phyloP scores from a whole-genome alignment of 1,140 invertebrate species.

The Parapsyche elsis region DNA sequence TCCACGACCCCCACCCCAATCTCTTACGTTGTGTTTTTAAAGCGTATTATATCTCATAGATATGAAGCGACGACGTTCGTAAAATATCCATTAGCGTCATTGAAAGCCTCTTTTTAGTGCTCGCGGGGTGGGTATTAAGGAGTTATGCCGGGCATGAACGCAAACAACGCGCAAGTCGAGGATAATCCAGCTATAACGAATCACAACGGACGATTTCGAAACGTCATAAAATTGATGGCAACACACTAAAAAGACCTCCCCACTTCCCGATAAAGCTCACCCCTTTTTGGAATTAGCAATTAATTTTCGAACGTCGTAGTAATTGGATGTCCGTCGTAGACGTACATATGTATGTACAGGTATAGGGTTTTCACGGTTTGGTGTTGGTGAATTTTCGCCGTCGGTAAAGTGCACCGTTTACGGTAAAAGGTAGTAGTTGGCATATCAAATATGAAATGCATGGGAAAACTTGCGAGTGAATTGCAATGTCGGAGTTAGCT shows the following conservation, averaged over 20 bases:
- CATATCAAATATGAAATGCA: slow-evolving; percentile 18
- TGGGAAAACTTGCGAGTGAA: not conserved
- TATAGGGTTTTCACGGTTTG: no score
- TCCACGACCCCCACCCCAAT: not conserved
- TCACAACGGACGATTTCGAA: not conserved
- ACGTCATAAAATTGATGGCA: slow-evolving; percentile 21
- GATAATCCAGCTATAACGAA: slow-evolving; percentile 9
- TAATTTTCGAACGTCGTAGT: not conserved
- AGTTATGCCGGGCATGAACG: not conserved
- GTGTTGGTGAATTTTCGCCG: no score
- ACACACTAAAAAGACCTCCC: slow-evolving; percentile 14
- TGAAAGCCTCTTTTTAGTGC: slow-evolving; percentile 39
- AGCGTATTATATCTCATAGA: not conserved
- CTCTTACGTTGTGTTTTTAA: slow-evolving; percentile 6
- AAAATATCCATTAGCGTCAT: slow-evolving; percentile 45
- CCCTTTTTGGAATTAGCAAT: no score
- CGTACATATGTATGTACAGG: no score
- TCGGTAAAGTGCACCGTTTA: no score
- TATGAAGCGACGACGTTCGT: slow-evolving; percentile 29
- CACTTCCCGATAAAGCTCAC: not conserved
- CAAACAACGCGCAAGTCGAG: not conserved
- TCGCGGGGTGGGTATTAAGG: slow-evolving; percentile 16
- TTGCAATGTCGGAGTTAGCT: not conserved
- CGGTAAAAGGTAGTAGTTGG: not conserved
- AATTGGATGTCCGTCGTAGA: not conserved